Evolutionary conservation across 1,140 invertebrate genomes (phyloP), one percentile per base, ranked within the genome.

Genomic region (Drosophila rhopaloa): DNA sequence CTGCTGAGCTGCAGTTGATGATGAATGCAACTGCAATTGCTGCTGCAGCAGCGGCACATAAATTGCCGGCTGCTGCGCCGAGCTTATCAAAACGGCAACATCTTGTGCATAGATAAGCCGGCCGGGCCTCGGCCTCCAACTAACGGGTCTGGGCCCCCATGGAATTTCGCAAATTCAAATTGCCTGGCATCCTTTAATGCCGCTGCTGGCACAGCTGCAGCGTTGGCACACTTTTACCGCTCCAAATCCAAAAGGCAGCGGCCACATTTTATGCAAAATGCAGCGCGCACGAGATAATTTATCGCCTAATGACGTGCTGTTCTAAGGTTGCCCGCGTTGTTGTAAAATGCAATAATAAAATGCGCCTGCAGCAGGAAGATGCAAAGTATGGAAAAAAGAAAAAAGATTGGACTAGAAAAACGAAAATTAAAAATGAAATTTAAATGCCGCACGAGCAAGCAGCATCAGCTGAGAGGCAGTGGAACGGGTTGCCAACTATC

Each of bases 121-220:
- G 59, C 16, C 37, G 50, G 62, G 56, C 73, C 56, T 57, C 16
- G 41, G 58, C 62, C 68, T 51, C 56, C 48, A 41, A 54, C 62
- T 57, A 60, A 77, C 75, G 75, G 37, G 14, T 24, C 51, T 72
- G 55, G 59, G 59, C 53, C 65, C 55, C 67, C 73, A 80, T 88
- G 84, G 84, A 89, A 89, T 89, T 89, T 89, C 85, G 82, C 85
- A 89, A 89, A 89, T 84, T 89, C 74, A 89, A 89, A 89, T 89
- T 89, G 83, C 83, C 84, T 80, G 85, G 83, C 84, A 89, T 86
- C 84, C 84, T 89, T 89, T 80, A 84, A 79, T 86, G 73, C 62
- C 46, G 40, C 58, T 37, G 24, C 77, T 58, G 79, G 37, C 58
- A 50, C 81, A 81, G 76, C 73, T 77, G 68, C 60, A 61, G 19